Base-by-base conservation (phyloP, 37 sponge, comb jelly and placozoan species). In the Tethya wilhelma region DNA sequence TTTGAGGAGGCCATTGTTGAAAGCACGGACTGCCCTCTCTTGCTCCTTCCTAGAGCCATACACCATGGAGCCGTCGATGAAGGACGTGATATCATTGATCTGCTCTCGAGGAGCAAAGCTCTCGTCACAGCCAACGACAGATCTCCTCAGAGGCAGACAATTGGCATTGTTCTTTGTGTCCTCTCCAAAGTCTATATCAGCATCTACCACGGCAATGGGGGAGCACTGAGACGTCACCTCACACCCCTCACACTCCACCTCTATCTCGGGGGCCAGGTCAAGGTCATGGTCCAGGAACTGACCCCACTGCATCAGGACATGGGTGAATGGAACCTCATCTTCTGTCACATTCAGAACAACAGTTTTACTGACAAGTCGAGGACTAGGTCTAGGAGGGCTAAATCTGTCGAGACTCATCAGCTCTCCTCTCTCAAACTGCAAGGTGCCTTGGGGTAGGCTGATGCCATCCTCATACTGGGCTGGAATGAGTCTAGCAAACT, bases 271-370 rank as follows among this genome's bases (percentile, higher is more conserved):
- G 3, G 75, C 17, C 20, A 89, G 63, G 40, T 66, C 69, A 40
- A 86, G 28, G 59, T 98, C 98, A 73, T 98, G 98, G 49, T 98
- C 98, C 17, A 95, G 59, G 69, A 95, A 98, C 81, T 98, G 98
- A 12, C 98, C 98, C 85, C 87, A 98, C 56, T 95, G 94, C 94
- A 98, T 96, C 34, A 96, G 63, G 70, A 98, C 75, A 65, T 90
- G 94, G 9, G 90, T 89, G 67, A 79, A 59, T 23, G 55, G 74
- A 26, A 89, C 89, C n/a, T 87, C 77, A 44, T 87, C 55, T 31
- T 36, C 5, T 4, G 77, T 22, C 12, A 40, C 26, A 32, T 84
- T 44, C n/a, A 26, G 59, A 11, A 79, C 72, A 8, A 85, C 71
- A 1, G 63, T 81, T 1, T 34, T 22, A 36, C 84, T 89, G 46